Evolutionary conservation across 2,888 invertebrate genomes (phyloP).

Genomic region (Ophion ventricosus): DNA sequence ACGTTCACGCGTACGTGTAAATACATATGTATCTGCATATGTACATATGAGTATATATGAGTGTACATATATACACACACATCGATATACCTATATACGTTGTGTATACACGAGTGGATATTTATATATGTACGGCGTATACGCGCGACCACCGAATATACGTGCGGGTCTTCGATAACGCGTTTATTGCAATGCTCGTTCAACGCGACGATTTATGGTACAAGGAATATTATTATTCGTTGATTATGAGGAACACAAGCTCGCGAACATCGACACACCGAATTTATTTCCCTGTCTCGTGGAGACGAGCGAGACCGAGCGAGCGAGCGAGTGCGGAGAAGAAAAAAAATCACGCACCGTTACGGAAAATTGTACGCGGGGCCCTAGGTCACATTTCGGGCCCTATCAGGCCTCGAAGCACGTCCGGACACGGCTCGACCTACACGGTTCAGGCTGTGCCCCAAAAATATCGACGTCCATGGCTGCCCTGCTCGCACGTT

Average conservation of each 20-base stretch:
- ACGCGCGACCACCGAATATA: constrained; percentile 5
- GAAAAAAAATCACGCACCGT: constrained; percentile 61
- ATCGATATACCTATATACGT: constrained; percentile 4
- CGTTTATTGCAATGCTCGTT: constrained; percentile 22
- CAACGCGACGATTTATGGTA: constrained; percentile 2
- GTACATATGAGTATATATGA: constrained; percentile 10
- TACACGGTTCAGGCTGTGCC: constrained; percentile 76
- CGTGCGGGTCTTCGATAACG: constrained; percentile 5
- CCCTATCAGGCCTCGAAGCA: constrained; percentile 76
- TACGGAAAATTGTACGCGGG: constrained; percentile 47
- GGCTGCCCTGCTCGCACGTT: constrained; percentile 72
- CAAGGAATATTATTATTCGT: constrained; percentile 16
- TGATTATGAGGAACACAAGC: constrained; percentile 17
- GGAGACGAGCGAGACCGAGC: background rate
- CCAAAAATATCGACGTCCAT: constrained; percentile 83
- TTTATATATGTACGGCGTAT: constrained; percentile 1
- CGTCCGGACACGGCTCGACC: constrained; percentile 72
- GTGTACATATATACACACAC: constrained; percentile 1
- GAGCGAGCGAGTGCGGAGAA: background rate
- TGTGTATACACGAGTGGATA: background rate
- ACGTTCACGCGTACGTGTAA: background rate
- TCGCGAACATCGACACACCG: constrained; percentile 19
- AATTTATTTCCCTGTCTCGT: background rate
- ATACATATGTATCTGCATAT: background rate
- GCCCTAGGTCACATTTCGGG: constrained; percentile 73